Conservation (phyloP, 2,797 vertebrate genomes). For the Xenops minutus region DNA sequence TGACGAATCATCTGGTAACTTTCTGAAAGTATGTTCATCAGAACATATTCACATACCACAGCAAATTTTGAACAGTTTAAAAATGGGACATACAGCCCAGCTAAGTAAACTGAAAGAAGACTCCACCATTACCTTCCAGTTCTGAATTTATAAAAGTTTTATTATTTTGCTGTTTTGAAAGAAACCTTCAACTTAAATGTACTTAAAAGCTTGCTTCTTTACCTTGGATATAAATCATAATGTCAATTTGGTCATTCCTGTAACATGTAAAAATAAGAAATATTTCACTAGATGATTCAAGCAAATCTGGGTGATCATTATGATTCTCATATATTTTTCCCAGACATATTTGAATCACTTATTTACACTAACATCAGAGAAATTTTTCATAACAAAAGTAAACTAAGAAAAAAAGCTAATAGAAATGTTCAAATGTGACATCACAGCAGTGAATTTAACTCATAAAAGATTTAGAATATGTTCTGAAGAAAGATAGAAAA, state of each 20-base stretch:
- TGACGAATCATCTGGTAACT: neutral
- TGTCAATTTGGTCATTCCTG: neutral
- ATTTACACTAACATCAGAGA: neutral
- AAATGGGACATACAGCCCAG: neutral
- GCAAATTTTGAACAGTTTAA: neutral
- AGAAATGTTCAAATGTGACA: neutral
- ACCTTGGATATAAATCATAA: neutral
- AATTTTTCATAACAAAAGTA: neutral
- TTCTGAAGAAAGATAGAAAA: neutral
- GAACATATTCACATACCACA: neutral
- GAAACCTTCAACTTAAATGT: neutral
- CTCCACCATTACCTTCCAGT: neutral
- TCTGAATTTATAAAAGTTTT: neutral
- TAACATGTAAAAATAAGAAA: neutral
- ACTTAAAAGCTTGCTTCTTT: neutral
- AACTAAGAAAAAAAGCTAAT: neutral
- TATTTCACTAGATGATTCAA: neutral
- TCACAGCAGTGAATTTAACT: neutral
- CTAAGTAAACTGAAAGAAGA: neutral
- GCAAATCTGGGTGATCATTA: neutral
- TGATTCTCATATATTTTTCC: neutral
- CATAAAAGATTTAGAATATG: neutral
- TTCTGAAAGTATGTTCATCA: neutral
- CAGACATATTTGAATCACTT: neutral
- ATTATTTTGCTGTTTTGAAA: neutral